Base-by-base conservation (phyloP, 2,888 invertebrate genomes). In the Apamea sordens region DNA sequence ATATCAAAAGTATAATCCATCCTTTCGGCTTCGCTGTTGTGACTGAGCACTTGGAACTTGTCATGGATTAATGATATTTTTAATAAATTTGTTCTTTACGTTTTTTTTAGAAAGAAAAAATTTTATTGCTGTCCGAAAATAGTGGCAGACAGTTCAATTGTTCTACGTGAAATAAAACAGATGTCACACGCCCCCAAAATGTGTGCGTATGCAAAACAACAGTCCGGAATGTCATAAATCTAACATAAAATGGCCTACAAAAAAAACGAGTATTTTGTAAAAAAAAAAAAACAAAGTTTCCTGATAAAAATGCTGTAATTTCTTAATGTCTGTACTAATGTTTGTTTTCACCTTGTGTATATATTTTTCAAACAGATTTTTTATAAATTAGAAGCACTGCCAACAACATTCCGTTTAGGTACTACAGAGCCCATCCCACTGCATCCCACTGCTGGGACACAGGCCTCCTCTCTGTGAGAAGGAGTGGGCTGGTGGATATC, bases 151-250 rank as follows among this genome's bases (percentile, higher is more conserved):
- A 36, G 24, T 78, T 73, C 65, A 74, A 83, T 78, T 85, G 76
- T 74, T 64, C 4, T 64, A 79, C 74, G 50, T 76, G 68, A 64
- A 13, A 24, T 6, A 24, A 64, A 2, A 36, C 36, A 21, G 21
- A 11, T n/a, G n/a, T 67, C 32, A 73, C 63, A 68, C n/a, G 76
- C 63, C 67, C 63, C 68, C 68, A 68, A 73, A 69, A 47, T 63
- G 6, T 47, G 28, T 32, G 47, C 73, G 24, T 41, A 73, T 36
- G 59, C 67, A 73, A 32, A 69, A 73, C 53, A 77, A 84, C 76
- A 74, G 71, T 68, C 61, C 74, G 59, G 24, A 53, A 56, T n/a
- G 36, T 44, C 76, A 7, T 85, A 74, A 86, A 86, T 85, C 56
- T 76, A 74, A 86, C 56, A 74, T 64, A 24, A 21, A 44, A 47